Conservation (phyloP, 2,797 vertebrate genomes). For the Phrynocephalus vlangalii region DNA sequence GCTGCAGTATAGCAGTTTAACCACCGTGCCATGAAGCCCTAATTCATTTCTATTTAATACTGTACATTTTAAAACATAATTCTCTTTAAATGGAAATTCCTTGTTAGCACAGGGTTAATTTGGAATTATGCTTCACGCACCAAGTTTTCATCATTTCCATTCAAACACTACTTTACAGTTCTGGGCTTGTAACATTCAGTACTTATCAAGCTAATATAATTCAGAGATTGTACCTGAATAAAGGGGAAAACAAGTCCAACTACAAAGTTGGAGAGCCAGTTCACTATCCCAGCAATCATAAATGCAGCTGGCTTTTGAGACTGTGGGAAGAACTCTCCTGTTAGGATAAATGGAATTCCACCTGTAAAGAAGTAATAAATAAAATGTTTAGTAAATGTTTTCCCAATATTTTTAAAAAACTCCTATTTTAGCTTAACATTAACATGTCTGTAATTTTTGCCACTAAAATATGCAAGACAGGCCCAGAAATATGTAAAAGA, state of each 20-base stretch:
- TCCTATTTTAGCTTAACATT: background rate
- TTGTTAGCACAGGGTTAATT: background rate
- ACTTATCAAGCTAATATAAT: accelerated
- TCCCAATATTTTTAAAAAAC: background rate
- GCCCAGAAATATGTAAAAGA: too few species aligned
- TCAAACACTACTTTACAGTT: background rate
- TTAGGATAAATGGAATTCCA: constrained; percentile 93
- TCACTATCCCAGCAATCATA: constrained; percentile 88
- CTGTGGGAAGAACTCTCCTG: constrained; percentile 92
- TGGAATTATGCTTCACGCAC: too few species aligned
- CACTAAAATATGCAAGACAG: background rate
- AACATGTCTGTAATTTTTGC: background rate
- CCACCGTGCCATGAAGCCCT: too few species aligned
- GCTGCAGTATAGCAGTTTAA: too few species aligned
- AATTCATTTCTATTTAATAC: background rate
- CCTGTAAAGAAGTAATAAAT: constrained; percentile 75
- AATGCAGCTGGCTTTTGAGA: constrained; percentile 90
- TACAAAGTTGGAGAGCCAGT: constrained; percentile 92
- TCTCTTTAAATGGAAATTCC: background rate
- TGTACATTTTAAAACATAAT: background rate
- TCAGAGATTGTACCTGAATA: constrained; percentile 83
- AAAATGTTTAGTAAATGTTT: constrained; percentile 3
- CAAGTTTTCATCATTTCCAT: background rate
- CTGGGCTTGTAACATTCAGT: background rate
- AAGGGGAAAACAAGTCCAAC: constrained; percentile 94